Evolutionary conservation across 2,888 invertebrate genomes (phyloP), one percentile per base, ranked within the genome.

Genomic region (Odontocerum albicorne): DNA sequence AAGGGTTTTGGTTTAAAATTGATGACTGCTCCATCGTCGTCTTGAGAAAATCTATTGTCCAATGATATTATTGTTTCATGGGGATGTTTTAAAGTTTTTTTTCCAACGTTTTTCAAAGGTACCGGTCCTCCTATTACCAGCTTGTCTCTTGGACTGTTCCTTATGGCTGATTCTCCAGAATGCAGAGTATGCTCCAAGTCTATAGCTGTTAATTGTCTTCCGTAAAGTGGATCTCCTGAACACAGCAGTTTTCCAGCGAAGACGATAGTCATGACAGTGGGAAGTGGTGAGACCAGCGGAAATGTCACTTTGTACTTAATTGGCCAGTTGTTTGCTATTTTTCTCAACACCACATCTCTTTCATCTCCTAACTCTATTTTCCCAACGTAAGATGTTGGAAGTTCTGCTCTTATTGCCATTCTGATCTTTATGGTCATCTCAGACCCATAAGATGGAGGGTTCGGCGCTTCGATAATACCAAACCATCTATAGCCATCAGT

Each of bases 101-200:
- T 13, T 4, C 3, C 2, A 17, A 7, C 38, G 15, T 43, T 22
- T 20, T 43, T 22, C 7, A 43, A 16, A 13, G 43, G 43, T 4
- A 43, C 19, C 7, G n/a, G 43, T 10, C 49, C 49, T 13, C 49
- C 49, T n/a, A 49, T 40, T 6, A 57, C 47, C 13, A 55, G 54
- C 20, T 47, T 36, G 10, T 45, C 44, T 49, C 42, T 50, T 2
- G 60, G 60, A 12, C 54, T 44, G 22, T 60, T 60, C 13, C 40
- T 51, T 4, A 57, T 8, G 21, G 55, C 57, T 2, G 60, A 52
- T 3, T 39, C 43, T 32, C 70, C 67, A 15, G 71, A 68, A 47
- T 64, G 68, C 2, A 72, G 59, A 0, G 66, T 68, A 45, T 73
- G 72, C 53, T 71, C 70, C 49, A 73, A 60, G 42, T 64, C 63